phyloP scores from a whole-genome alignment of 2,888 invertebrate species.

The Pristionchus maxplancki region DNA sequence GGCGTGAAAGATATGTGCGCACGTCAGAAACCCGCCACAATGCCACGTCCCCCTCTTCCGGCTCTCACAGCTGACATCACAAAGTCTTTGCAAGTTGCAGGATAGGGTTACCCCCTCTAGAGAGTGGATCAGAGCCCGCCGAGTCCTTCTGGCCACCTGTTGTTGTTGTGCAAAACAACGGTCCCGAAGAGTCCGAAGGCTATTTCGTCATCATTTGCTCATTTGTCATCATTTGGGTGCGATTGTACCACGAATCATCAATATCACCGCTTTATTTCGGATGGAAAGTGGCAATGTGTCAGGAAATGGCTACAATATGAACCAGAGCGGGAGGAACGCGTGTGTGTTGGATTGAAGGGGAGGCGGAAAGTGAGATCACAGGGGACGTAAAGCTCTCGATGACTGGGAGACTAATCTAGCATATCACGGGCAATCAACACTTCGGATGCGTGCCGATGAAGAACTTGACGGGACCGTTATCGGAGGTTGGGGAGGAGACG shows the following conservation, averaged over 20 bases:
- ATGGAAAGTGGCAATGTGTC: not conserved
- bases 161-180: not conserved
- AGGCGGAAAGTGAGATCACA: conserved; percentile 33
- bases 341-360: not conserved
- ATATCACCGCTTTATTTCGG: conserved; percentile 18
- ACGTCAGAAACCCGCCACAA: not conserved
- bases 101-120: not conserved
- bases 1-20: not conserved
- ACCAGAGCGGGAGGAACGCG: conserved; percentile 22
- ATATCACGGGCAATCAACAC: not conserved
- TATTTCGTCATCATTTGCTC: not conserved
- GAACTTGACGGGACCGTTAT: conserved; percentile 39
- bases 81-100: conserved; percentile 10
- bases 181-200: not conserved
- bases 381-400: conserved; percentile 39
- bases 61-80: conserved; percentile 8
- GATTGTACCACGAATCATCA: not conserved
- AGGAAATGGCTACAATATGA: conserved; percentile 29
- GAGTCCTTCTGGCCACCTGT: not conserved
- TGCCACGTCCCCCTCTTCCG: not conserved
- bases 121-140: not conserved
- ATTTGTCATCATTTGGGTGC: too few relatives aligned
- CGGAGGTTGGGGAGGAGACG: conserved; percentile 34
- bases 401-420: not conserved
- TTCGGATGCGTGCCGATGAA: conserved; percentile 47